These are phyloP conservation scores for Liopterus haemorrhoidalis DNA, from an alignment of 2,888 invertebrate genomes.

Conservation along the genomic window DNA sequence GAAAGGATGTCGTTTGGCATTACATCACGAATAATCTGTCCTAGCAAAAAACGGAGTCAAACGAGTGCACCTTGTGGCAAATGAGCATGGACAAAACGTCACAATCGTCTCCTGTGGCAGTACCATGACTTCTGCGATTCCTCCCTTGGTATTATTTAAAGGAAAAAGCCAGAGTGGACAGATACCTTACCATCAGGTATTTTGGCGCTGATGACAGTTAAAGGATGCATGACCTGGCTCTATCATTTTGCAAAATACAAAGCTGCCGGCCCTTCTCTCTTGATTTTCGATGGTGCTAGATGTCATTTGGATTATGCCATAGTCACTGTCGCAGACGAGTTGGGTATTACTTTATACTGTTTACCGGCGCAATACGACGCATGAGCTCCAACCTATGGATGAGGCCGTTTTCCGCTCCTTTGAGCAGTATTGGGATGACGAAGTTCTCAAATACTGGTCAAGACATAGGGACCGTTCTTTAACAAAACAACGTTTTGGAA, in stretches of 20 bases:
- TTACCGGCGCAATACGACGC: conserved; percentile 41
- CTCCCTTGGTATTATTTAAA: conserved; percentile 37
- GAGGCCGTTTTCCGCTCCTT: conserved; percentile 37
- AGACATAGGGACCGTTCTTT: conserved; percentile 31
- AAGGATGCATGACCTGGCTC: conserved; percentile 30
- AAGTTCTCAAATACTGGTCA: conserved; percentile 36
- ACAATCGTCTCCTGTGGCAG: conserved; percentile 34
- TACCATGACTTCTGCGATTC: conserved; percentile 31
- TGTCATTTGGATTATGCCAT: conserved; percentile 30
- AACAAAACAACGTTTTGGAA: conserved; percentile 36
- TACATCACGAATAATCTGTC: conserved; percentile 28
- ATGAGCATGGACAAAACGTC: conserved; percentile 34
- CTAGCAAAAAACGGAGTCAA: conserved; percentile 29
- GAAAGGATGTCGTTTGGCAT: conserved; percentile 27
- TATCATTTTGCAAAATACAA: conserved; percentile 28
- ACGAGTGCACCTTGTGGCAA: conserved; percentile 29
- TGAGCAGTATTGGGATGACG: conserved; percentile 39
- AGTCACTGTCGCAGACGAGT: conserved; percentile 27
- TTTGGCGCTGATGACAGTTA: conserved; percentile 18
- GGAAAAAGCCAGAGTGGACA: conserved; percentile 31
- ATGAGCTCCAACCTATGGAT: conserved; percentile 40
- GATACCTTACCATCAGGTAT: conserved; percentile 27
- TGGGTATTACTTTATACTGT: conserved; percentile 30
- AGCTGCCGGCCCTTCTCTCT: conserved; percentile 19
- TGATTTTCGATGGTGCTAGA: conserved; percentile 28